These are phyloP conservation scores for Chrysotoxum bicinctum DNA, from an alignment of 2,888 invertebrate genomes.

Conservation along the genomic window DNA sequence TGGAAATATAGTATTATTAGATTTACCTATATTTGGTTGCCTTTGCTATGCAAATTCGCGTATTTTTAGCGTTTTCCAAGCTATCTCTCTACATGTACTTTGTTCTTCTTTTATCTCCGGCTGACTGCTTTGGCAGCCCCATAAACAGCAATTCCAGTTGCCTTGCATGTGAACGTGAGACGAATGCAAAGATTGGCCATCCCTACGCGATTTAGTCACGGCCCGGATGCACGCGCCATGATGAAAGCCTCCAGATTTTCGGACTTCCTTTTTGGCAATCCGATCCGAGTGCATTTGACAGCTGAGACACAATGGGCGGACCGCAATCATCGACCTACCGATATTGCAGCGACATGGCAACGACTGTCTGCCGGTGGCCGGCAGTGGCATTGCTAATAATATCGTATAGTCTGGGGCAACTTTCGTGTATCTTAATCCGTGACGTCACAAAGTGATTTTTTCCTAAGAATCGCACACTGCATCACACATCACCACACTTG, in stretches of 20 bases:
- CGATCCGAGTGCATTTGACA: conserved; percentile 42
- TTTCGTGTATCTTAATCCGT: conserved; percentile 41
- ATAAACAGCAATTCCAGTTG: conserved; percentile 61
- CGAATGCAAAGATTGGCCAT: conserved; percentile 44
- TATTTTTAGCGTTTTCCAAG: conserved; percentile 49
- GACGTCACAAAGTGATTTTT: conserved; percentile 56
- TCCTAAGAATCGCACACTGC: neutral
- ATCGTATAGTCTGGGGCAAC: conserved; percentile 49
- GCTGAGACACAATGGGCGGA: conserved; percentile 48
- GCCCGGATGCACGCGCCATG: conserved; percentile 65
- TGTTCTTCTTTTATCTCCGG: conserved; percentile 38
- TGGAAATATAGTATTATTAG: conserved; percentile 57
- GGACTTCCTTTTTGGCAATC: conserved; percentile 63
- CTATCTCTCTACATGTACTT: conserved; percentile 28
- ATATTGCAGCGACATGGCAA: conserved; percentile 2
- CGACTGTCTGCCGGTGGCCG: neutral
- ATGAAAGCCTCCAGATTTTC: conserved; percentile 64
- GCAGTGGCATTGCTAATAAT: neutral
- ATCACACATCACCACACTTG: neutral
- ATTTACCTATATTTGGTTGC: conserved; percentile 71
- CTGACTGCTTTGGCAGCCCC: conserved; percentile 25
- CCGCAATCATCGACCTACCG: conserved; percentile 23
- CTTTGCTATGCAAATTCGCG: conserved; percentile 43
- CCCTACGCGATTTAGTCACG: conserved; percentile 53
- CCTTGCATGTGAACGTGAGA: conserved; percentile 59